Evolutionary conservation across 2,113 vertebrate species (phyloP).

Genomic region (Dromas ardeola): DNA sequence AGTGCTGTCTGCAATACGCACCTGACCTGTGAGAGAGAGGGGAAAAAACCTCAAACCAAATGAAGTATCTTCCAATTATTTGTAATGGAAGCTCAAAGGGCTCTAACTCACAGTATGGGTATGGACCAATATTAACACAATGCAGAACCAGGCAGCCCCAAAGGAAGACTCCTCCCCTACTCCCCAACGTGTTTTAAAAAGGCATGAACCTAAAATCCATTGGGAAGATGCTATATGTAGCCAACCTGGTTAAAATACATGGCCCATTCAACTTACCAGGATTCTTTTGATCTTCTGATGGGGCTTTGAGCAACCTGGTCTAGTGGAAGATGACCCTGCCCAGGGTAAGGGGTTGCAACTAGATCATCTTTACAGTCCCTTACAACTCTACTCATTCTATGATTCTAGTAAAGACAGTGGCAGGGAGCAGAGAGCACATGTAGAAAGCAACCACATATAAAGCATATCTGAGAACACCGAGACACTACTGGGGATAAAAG

Average conservation of each 20-base stretch:
- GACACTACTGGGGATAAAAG: background rate
- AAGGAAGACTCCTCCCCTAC: background rate
- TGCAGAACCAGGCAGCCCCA: background rate
- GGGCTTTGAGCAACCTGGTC: background rate
- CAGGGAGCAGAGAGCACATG: background rate
- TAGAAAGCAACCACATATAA: background rate
- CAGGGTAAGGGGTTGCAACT: background rate
- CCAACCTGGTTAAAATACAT: background rate
- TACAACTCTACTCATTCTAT: background rate
- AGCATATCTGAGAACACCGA: background rate
- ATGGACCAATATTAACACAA: background rate
- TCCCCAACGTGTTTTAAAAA: background rate
- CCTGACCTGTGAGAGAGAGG: background rate
- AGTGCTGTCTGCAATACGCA: background rate
- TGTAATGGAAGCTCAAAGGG: background rate
- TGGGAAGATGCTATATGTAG: background rate
- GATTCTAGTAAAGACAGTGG: background rate
- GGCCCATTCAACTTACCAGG: background rate
- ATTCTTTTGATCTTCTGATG: background rate
- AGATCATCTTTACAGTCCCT: background rate
- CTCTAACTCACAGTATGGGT: rapidly evolving
- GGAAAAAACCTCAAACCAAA: background rate
- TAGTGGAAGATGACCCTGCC: background rate
- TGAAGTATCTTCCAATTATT: background rate
- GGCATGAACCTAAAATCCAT: background rate